A percentile compares a stretch with the other conserved stretches of the same genome.
Evolutionary conservation across 2,113 vertebrate species (phyloP).

Genomic region (Apistogramma diplotaenia): DNA sequence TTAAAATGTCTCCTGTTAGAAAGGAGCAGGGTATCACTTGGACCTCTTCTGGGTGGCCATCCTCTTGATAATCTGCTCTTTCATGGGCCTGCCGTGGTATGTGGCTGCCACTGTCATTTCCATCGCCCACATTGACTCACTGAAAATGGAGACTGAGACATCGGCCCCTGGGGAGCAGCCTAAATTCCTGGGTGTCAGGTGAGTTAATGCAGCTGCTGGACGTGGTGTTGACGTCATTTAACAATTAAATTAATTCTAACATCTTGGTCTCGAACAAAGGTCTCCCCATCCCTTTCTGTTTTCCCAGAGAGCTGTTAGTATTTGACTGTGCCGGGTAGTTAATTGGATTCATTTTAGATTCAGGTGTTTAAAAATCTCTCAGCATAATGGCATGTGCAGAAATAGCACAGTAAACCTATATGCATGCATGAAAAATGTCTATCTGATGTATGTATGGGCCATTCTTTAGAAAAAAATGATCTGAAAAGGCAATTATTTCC

Average conservation of each 20-base stretch:
- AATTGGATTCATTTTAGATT: background rate
- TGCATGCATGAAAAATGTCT: background rate
- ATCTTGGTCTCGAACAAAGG: background rate
- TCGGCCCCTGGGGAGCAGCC: conserved; percentile 95
- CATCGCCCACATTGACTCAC: conserved; percentile 96
- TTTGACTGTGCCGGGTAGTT: background rate
- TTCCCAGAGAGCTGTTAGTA: background rate
- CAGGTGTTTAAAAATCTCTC: background rate
- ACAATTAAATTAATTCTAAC: background rate
- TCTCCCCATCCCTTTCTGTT: background rate
- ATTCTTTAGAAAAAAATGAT: background rate
- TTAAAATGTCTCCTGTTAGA: conserved; percentile 72
- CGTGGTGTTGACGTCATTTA: background rate
- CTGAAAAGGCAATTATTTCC: background rate
- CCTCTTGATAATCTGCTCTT: conserved; percentile 91
- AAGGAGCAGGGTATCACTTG: conserved; percentile 96
- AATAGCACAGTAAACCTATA: background rate
- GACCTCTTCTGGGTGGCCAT: conserved; percentile 97
- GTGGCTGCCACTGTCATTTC: conserved; percentile 98
- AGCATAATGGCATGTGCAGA: background rate
- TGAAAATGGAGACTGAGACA: conserved; percentile 98
- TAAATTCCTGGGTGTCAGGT: conserved; percentile 97
- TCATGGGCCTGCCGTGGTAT: conserved; percentile 97
- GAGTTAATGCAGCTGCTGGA: background rate
- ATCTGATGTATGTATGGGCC: background rate